phyloP scores from a whole-genome alignment of 2,888 invertebrate genomes.

The Alentia gelatinosa region DNA sequence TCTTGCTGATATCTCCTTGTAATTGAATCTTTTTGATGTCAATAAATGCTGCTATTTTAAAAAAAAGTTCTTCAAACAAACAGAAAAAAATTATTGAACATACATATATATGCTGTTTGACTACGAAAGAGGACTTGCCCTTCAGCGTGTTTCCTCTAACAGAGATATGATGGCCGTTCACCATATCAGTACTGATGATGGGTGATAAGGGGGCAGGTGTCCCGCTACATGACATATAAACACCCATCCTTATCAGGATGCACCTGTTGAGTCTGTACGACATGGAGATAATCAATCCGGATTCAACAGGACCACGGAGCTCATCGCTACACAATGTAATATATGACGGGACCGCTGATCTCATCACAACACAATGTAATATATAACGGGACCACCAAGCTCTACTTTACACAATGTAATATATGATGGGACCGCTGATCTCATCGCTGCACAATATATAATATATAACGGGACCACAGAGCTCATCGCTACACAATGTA shows the following conservation, averaged over 20 bases:
- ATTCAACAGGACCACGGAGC: not conserved
- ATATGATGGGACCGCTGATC: too few relatives aligned
- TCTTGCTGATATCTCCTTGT: not conserved
- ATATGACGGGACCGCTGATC: too few relatives aligned
- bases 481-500: too few relatives aligned
- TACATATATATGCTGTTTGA: not conserved
- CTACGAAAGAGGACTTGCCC: not conserved
- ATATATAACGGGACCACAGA: too few relatives aligned
- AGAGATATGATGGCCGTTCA: not conserved
- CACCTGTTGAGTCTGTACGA: not conserved
- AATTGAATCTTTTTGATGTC: not conserved
- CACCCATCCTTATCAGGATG: not conserved
- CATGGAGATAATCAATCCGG: not conserved
- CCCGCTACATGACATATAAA: not conserved
- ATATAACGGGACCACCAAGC: too few relatives aligned
- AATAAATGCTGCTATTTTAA: not conserved
- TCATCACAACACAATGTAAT: too few relatives aligned
- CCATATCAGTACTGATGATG: not conserved
- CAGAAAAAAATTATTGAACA: not conserved
- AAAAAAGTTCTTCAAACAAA: not conserved
- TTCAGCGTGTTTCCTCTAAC: not conserved
- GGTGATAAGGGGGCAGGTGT: not conserved
- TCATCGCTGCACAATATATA: too few relatives aligned
- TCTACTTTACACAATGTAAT: too few relatives aligned
- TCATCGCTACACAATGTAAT: too few relatives aligned